These are phyloP conservation scores for Perccottus glenii DNA, from an alignment of 2,113 vertebrate genomes.

Conservation along the genomic window DNA sequence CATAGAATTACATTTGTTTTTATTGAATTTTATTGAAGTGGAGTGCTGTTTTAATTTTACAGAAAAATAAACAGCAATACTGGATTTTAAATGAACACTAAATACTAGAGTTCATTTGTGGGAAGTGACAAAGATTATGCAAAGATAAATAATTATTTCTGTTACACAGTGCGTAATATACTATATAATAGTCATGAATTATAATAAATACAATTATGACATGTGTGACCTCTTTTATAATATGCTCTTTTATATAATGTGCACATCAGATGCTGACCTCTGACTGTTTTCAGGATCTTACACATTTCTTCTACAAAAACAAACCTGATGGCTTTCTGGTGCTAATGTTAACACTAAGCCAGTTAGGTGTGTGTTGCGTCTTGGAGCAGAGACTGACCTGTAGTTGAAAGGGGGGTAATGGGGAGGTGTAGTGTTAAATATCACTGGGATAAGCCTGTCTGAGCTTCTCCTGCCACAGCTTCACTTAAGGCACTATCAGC, in stretches of 20 bases:
- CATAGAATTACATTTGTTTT: too few species aligned
- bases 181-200: not conserved
- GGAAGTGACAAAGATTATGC: too few species aligned
- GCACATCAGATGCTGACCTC: not conserved
- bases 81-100: not conserved
- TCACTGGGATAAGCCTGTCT: slow-evolving; percentile 66
- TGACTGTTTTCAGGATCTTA: not conserved
- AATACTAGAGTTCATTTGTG: not conserved
- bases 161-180: too few species aligned
- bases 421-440: slow-evolving; percentile 33
- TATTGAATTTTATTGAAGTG: too few species aligned
- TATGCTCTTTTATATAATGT: too few species aligned
- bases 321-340: not conserved
- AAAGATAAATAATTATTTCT: too few species aligned
- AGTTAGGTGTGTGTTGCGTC: slow-evolving; percentile 15
- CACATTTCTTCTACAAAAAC: not conserved
- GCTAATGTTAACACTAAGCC: slow-evolving; percentile 3
- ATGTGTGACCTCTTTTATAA: too few species aligned
- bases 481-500: slow-evolving; percentile 11
- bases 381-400: slow-evolving; percentile 29
- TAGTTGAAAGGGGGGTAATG: slow-evolving; percentile 25
- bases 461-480: slow-evolving; percentile 50
- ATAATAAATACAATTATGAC: not conserved
- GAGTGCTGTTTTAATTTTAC: too few species aligned
- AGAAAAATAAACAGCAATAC: not conserved